Evolutionary conservation across 2,113 vertebrate species (phyloP).

Genomic region (Dipodomys spectabilis): DNA sequence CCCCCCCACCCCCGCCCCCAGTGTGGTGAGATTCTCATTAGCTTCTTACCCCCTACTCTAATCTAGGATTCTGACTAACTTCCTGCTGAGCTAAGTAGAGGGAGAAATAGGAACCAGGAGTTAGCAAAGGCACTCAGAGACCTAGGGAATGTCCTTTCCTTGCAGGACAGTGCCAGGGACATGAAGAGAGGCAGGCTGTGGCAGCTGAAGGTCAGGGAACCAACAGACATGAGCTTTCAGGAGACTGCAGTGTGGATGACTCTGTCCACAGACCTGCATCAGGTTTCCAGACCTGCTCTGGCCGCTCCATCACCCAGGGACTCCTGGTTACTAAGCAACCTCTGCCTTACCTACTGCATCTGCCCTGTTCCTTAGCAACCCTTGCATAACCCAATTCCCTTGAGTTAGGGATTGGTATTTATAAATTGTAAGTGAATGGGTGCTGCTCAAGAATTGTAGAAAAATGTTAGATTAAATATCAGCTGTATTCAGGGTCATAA

Average conservation of each 20-base stretch:
- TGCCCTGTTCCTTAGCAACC: conserved; percentile 80
- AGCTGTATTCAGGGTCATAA: background rate
- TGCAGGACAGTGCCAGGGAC: background rate
- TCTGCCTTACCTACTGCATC: conserved; percentile 63
- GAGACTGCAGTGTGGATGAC: background rate
- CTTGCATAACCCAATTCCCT: conserved; percentile 68
- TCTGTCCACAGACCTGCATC: conserved; percentile 4
- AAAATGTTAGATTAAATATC: conserved; percentile 31
- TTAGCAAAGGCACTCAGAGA: background rate
- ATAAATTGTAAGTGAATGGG: conserved; percentile 59
- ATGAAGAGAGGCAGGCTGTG: background rate
- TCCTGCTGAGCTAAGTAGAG: background rate
- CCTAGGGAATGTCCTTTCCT: background rate
- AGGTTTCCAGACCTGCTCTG: conserved; percentile 53
- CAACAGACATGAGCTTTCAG: background rate
- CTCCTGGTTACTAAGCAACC: conserved; percentile 79
- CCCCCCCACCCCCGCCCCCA: too few relatives aligned
- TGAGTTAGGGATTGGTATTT: conserved; percentile 41
- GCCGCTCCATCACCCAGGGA: conserved; percentile 68
- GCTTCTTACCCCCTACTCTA: background rate
- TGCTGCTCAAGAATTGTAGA: conserved; percentile 43
- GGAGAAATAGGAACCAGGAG: background rate
- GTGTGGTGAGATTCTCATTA: background rate
- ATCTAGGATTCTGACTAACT: background rate
- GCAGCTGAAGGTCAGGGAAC: background rate